Base-by-base conservation (phyloP, 1,140 invertebrate species). In the Diorhabda elongata region DNA sequence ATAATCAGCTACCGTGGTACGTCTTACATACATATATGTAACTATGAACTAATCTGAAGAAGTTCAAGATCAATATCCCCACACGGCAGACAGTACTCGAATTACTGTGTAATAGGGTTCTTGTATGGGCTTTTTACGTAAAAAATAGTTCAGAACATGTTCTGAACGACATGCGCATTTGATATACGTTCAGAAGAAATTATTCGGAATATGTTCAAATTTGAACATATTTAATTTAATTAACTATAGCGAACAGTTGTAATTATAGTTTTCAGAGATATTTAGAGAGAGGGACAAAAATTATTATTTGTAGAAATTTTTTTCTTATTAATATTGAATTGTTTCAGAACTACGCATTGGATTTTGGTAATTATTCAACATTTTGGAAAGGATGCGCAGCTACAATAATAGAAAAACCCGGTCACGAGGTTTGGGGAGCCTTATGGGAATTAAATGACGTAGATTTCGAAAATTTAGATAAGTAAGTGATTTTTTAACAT, bases 301-400 rank as follows among this genome's bases (percentile, higher is more conserved):
- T 58, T 58, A 5, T 58, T 58, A n/a, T n/a, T n/a, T n/a, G n/a
- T 58, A 58, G 3, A 26, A 58, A 26, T 7, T 9, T 58, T n/a
- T 56, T 7, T 56, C 3, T 58, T 3, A 26, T 26, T 26, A 26
- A 26, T 26, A 26, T 26, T 26, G 26, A 61, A 61, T 57, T 73
- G 58, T 77, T 79, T 64, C 73, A 93, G 91, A 84, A 87, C 76
- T 90, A 89, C 76, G 83, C 86, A 72, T 77, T 95, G 58, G 88
- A 91, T 80, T 94, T 94, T 79, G 85, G 85, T 43, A 84, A 83
- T 52, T 86, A 85, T 75, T 88, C 87, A n/a, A 81, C 87, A 63
- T 78, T 85, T 71, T 95, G 93, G 93, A 77, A 85, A 69, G 93
- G 93, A 44, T 81, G 86, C 42, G 86, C 88, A 5, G 91, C 92